A percentile compares a stretch with the other conserved stretches of the same genome.
Conservation (phyloP, 2,113 vertebrate genomes). For the Engystomops pustulosus region DNA sequence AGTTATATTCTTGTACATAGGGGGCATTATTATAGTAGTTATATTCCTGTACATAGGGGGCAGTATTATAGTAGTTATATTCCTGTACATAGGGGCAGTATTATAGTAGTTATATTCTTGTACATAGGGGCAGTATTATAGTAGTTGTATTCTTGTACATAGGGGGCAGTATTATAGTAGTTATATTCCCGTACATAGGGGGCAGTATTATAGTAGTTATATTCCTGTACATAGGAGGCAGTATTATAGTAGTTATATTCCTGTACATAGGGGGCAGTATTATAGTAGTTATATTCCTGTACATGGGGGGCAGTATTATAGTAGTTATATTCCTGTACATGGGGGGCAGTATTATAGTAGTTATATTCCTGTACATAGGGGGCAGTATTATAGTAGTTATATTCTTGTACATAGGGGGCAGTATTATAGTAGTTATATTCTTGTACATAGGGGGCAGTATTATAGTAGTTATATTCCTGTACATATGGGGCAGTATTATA, state of each 20-base stretch:
- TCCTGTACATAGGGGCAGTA: background rate
- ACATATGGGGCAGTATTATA: background rate
- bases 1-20: too few species aligned
- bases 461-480: constrained; percentile 9
- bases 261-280: background rate
- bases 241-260: constrained; percentile 4
- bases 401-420: background rate
- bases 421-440: constrained; percentile 4
- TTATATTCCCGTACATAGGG: background rate
- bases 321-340: background rate
- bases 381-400: constrained; percentile 21
- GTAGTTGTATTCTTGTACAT: constrained; percentile 7
- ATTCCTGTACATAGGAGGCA: background rate
- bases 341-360: constrained; percentile 7
- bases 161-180: background rate
- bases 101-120: constrained; percentile 8
- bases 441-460: background rate
- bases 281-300: background rate
- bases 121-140: background rate
- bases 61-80: background rate
- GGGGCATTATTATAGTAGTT: too few species aligned
- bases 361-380: background rate
- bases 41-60: background rate
- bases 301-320: background rate
- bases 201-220: background rate